A percentile compares a stretch with the other conserved stretches of the same genome.
Evolutionary conservation across 2,113 vertebrate genomes (phyloP).

Genomic region (Oceanites oceanicus): DNA sequence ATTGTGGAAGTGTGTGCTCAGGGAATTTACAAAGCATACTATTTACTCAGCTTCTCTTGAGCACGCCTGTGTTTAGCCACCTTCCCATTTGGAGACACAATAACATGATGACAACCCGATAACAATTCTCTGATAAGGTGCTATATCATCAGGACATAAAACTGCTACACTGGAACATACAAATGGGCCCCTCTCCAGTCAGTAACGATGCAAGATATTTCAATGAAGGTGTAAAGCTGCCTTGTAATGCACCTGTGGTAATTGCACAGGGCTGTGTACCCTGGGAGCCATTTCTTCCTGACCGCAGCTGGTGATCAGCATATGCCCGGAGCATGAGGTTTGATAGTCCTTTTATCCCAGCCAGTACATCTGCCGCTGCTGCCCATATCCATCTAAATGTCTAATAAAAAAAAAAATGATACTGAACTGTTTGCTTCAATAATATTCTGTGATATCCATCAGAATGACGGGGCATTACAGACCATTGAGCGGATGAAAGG

Average conservation of each 20-base stretch:
- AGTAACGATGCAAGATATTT: slow-evolving; percentile 9
- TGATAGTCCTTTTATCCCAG: slow-evolving; percentile 39
- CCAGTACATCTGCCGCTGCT: not conserved
- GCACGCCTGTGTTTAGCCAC: not conserved
- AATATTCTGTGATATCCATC: not conserved
- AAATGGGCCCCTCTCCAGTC: slow-evolving; percentile 13
- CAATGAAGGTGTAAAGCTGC: slow-evolving; percentile 45
- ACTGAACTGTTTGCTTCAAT: slow-evolving; percentile 25
- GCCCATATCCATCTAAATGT: slow-evolving; percentile 4
- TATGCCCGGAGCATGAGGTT: not conserved
- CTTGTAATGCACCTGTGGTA: slow-evolving; percentile 3
- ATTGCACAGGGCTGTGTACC: not conserved
- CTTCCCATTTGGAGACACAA: slow-evolving; percentile 41
- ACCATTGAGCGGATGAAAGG: slow-evolving; percentile 6
- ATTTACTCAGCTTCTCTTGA: slow-evolving; percentile 49
- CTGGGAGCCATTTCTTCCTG: slow-evolving; percentile 12
- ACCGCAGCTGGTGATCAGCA: slow-evolving; percentile 14
- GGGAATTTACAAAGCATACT: slow-evolving; percentile 56
- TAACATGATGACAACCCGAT: slow-evolving; percentile 36
- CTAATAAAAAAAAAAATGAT: not conserved
- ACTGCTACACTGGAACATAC: not conserved
- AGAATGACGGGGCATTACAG: slow-evolving; percentile 7
- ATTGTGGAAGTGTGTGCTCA: slow-evolving; percentile 7
- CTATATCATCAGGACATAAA: slow-evolving; percentile 52
- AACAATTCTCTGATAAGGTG: slow-evolving; percentile 56